Evolutionary conservation across 2,888 invertebrate genomes (phyloP).

Genomic region (Ganaspis brasiliensis): DNA sequence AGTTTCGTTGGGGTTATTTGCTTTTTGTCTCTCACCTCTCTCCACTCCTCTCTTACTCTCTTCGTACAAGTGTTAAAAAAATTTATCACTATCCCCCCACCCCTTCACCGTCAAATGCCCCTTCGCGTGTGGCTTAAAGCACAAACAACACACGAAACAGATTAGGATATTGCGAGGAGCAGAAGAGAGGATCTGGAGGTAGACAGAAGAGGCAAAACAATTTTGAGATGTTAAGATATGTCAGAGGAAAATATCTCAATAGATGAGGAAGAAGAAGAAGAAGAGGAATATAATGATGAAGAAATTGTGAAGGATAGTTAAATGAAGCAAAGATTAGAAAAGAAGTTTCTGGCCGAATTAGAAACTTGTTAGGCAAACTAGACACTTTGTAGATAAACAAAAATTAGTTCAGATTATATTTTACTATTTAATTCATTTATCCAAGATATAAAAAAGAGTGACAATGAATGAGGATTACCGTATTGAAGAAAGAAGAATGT

Average conservation of each 20-base stretch:
- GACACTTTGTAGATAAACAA: too few relatives aligned
- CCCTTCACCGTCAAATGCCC: slow-evolving; percentile 22
- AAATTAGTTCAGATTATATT: too few relatives aligned
- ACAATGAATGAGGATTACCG: background rate
- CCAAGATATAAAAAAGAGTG: too few relatives aligned
- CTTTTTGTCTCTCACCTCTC: slow-evolving; percentile 46
- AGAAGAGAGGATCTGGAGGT: slow-evolving; percentile 31
- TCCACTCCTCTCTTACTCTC: slow-evolving; percentile 48
- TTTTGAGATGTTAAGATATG: too few relatives aligned
- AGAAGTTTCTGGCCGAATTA: too few relatives aligned
- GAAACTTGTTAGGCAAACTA: too few relatives aligned
- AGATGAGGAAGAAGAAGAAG: background rate
- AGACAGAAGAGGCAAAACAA: slow-evolving; percentile 23
- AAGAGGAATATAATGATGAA: too few relatives aligned
- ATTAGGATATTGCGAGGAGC: slow-evolving; percentile 25
- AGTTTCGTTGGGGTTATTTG: slow-evolving; percentile 69
- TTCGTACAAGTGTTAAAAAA: slow-evolving; percentile 29
- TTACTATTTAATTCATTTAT: too few relatives aligned
- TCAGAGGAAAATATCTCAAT: slow-evolving; percentile 6
- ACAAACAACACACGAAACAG: slow-evolving; percentile 1
- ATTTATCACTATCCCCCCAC: slow-evolving; percentile 10
- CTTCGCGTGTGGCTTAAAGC: background rate
- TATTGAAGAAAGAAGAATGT: background rate
- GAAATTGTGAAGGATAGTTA: too few relatives aligned
- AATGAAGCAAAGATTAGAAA: too few relatives aligned